A percentile compares a stretch with the other conserved stretches of the same genome.
phyloP scores from a whole-genome alignment of 2,888 invertebrate genomes.

The Pterobdella sp. region DNA sequence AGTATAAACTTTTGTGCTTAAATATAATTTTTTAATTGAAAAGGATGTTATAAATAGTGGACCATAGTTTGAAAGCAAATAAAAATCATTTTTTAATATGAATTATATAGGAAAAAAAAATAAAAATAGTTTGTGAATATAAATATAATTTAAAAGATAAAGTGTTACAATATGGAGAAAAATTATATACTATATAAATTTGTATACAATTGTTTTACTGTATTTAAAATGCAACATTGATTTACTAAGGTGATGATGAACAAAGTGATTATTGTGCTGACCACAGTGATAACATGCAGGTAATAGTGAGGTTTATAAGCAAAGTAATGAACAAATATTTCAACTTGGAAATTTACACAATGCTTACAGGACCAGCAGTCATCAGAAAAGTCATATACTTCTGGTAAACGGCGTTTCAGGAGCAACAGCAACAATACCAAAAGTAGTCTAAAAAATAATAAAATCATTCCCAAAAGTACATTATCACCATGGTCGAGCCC shows the following conservation, averaged over 20 bases:
- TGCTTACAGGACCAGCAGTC: too few species aligned
- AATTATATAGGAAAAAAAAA: too few species aligned
- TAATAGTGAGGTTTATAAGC: neutral
- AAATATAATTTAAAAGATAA: too few species aligned
- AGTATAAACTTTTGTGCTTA: too few species aligned
- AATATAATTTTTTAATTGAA: too few species aligned
- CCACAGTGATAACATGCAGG: neutral
- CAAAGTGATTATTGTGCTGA: neutral
- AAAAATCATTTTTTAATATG: too few species aligned
- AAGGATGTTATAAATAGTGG: too few species aligned
- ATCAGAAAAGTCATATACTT: neutral
- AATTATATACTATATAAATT: neutral
- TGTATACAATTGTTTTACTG: neutral
- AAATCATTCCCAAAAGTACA: neutral
- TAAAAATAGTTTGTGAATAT: too few species aligned
- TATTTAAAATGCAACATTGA: neutral
- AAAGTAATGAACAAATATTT: neutral
- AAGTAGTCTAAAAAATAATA: neutral
- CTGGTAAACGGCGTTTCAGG: neutral
- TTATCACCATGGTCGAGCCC: conserved; percentile 9
- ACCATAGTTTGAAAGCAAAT: too few species aligned
- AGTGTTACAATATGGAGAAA: too few species aligned
- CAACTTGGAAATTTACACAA: neutral
- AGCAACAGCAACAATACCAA: neutral
- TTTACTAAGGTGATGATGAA: conserved; percentile 5